Conservation (phyloP, 1,140 invertebrate species). For the Chironomus tepperi region DNA sequence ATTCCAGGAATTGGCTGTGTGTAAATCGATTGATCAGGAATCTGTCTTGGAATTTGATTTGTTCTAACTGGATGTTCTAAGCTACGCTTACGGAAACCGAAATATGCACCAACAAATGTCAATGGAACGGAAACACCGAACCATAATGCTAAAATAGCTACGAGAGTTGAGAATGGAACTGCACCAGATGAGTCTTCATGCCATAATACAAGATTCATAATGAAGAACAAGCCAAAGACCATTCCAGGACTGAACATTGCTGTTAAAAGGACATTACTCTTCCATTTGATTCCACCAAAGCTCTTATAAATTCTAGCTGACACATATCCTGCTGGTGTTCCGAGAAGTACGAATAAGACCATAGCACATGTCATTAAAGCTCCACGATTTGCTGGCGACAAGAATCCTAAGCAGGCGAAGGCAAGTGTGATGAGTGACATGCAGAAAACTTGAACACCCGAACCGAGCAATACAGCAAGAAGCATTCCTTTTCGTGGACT, state of each 20-base stretch:
- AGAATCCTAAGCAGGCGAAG: constrained; percentile 95
- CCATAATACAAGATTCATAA: constrained; percentile 95
- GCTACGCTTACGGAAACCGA: constrained; percentile 92
- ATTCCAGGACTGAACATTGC: constrained; percentile 91
- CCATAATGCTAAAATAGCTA: constrained; percentile 94
- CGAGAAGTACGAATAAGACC: constrained; percentile 89
- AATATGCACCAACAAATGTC: constrained; percentile 95
- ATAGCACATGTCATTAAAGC: constrained; percentile 97
- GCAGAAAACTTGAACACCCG: constrained; percentile 82
- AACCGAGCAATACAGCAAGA: constrained; percentile 88
- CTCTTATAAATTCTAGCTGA: constrained; percentile 96
- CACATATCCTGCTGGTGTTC: constrained; percentile 91
- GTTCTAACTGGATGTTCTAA: constrained; percentile 95
- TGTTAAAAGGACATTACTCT: constrained; percentile 92
- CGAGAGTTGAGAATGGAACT: constrained; percentile 93
- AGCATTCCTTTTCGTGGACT: constrained; percentile 96
- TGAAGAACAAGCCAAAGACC: constrained; percentile 91
- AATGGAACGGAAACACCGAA: constrained; percentile 96
- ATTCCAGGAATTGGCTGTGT: constrained; percentile 88
- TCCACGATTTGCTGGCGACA: constrained; percentile 96
- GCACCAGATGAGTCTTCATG: constrained; percentile 89
- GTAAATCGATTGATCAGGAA: constrained; percentile 95
- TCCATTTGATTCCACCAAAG: constrained; percentile 97
- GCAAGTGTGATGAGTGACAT: constrained; percentile 73
- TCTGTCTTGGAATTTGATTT: constrained; percentile 97